Evolutionary conservation across 2,113 vertebrate genomes (phyloP).

Genomic region (Pachypanchax playfairii): DNA sequence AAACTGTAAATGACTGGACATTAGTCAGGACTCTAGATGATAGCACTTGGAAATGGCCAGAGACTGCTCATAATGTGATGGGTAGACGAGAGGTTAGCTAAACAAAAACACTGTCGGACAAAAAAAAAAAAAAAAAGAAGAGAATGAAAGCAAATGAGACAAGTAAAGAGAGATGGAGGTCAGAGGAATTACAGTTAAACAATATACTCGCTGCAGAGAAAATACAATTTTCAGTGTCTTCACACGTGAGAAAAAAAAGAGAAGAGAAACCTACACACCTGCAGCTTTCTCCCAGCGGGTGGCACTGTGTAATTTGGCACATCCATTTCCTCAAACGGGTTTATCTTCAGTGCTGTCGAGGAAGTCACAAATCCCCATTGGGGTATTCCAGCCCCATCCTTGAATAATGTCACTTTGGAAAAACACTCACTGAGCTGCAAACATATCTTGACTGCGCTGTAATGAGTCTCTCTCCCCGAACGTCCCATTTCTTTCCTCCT

Average conservation of each 20-base stretch:
- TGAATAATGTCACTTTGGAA: conserved; percentile 63
- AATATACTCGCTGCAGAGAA: conserved; percentile 25
- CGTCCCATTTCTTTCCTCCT: conserved; percentile 18
- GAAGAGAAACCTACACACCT: conserved; percentile 45
- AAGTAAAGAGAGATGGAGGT: conserved; percentile 31
- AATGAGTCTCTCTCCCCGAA: conserved; percentile 33
- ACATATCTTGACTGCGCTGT: conserved; percentile 38
- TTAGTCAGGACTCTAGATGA: conserved; percentile 43
- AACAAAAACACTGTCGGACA: conserved; percentile 4
- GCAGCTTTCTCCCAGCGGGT: conserved; percentile 66
- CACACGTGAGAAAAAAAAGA: conserved; percentile 7
- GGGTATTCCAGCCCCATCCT: conserved; percentile 48
- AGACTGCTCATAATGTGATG: conserved; percentile 22
- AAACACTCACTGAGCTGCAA: conserved; percentile 59
- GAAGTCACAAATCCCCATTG: conserved; percentile 59
- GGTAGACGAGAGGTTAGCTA: conserved; percentile 13
- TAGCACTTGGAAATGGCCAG: conserved; percentile 26
- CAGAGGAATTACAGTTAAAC: conserved; percentile 52
- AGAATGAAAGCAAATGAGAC: conserved; percentile 25
- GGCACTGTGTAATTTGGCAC: conserved; percentile 74
- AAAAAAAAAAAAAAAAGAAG: conserved; percentile 16
- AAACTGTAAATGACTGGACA: conserved; percentile 47
- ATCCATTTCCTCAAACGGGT: conserved; percentile 67
- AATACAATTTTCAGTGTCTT: conserved; percentile 49
- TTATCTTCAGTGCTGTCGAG: conserved; percentile 63